Percentiles rank a stretch among this genome's conserved stretches.
Conservation (phyloP, 2,797 vertebrate species). For the Xerus rutilus region DNA sequence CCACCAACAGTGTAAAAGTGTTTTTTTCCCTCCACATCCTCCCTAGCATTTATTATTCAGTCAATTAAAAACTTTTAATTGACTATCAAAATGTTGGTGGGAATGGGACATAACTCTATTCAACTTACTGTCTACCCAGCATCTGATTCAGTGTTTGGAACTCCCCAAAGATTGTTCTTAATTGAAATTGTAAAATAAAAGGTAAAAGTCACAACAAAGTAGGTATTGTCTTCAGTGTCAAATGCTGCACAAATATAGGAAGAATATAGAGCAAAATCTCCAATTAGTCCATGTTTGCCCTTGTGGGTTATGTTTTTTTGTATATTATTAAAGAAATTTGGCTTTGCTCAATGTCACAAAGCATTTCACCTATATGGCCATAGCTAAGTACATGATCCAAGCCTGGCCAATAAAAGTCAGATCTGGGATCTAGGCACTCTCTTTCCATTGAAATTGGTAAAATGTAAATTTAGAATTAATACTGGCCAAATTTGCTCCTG, state of each 20-base stretch:
- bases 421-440: background rate
- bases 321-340: background rate
- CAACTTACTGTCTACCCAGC: background rate
- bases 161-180: background rate
- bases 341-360: background rate
- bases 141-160: background rate
- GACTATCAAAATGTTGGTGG: background rate
- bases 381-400: background rate
- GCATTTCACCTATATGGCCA: background rate
- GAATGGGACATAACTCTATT: background rate
- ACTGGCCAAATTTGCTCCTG: background rate
- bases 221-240: background rate
- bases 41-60: background rate
- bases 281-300: background rate
- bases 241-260: background rate
- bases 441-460: background rate
- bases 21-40: too few relatives aligned
- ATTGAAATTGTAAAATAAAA: conserved; percentile 8
- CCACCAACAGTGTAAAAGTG: too few relatives aligned
- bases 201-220: background rate
- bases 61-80: background rate
- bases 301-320: background rate
- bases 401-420: background rate
- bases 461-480: background rate
- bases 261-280: background rate